phyloP scores from a whole-genome alignment of 2,797 vertebrate species.

The Sebastiscus tertius region DNA sequence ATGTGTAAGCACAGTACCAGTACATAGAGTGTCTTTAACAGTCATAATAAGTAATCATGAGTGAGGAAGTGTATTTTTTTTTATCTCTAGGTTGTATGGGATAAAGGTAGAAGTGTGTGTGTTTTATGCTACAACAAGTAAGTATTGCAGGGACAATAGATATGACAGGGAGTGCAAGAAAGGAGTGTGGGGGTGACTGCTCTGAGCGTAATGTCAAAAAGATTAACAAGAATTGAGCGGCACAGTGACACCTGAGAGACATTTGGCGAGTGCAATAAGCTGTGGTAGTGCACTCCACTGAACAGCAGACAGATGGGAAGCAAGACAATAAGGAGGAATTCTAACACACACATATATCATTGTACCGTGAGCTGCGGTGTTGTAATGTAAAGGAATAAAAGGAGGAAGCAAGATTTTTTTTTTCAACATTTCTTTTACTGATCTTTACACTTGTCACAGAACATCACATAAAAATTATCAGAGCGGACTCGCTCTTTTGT shows the following conservation, averaged over 20 bases:
- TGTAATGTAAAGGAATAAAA: conserved; percentile 25
- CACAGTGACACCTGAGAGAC: conserved; percentile 69
- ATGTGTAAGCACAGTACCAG: neutral
- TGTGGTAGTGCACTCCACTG: conserved; percentile 44
- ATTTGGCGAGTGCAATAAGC: conserved; percentile 42
- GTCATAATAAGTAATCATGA: neutral
- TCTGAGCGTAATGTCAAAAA: conserved; percentile 65
- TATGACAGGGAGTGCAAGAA: conserved; percentile 30
- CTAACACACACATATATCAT: neutral
- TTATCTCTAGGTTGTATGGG: neutral
- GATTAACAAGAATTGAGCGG: conserved; percentile 67
- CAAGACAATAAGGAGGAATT: conserved; percentile 31
- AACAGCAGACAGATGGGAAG: conserved; percentile 34
- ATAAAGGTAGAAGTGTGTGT: neutral
- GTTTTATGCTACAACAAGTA: conserved; percentile 11
- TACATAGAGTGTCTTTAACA: neutral
- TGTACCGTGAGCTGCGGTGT: neutral
- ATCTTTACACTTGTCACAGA: conserved; percentile 79
- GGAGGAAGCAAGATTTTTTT: neutral
- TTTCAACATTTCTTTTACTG: conserved; percentile 76
- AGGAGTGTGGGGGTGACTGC: conserved; percentile 70
- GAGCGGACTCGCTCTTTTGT: conserved; percentile 65
- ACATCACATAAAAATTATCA: conserved; percentile 76
- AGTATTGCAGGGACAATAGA: conserved; percentile 40
- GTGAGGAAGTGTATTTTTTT: neutral